A percentile compares a stretch with the other conserved stretches of the same genome.
These are phyloP conservation scores for Strigamia crassipes DNA, from an alignment of 2,888 invertebrate genomes.

Conservation along the genomic window DNA sequence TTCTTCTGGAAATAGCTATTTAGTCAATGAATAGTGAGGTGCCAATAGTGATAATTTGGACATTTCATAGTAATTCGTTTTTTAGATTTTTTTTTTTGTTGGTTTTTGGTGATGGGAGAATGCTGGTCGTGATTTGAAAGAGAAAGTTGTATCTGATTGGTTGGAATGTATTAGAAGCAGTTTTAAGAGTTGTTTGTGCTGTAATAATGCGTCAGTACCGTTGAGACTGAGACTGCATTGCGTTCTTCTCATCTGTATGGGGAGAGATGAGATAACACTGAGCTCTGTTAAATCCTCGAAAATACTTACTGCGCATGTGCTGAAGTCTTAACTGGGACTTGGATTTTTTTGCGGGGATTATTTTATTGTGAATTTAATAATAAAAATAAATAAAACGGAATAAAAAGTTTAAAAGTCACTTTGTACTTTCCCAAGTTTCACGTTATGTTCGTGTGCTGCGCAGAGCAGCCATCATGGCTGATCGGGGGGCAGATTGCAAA, in stretches of 20 bases:
- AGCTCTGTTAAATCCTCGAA: background rate
- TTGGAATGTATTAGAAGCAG: background rate
- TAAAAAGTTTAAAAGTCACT: background rate
- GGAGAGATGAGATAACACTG: background rate
- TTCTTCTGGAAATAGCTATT: too few species aligned
- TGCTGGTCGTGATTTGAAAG: background rate
- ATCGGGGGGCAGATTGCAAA: constrained; percentile 21
- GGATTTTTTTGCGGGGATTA: background rate
- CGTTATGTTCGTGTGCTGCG: background rate
- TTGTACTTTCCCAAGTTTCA: background rate
- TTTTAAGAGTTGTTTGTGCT: background rate
- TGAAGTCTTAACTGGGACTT: background rate
- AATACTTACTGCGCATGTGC: constrained; percentile 7
- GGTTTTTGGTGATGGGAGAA: background rate
- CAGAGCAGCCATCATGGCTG: background rate
- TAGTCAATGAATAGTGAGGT: too few species aligned
- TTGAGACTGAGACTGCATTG: background rate
- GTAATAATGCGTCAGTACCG: background rate
- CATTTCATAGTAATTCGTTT: background rate
- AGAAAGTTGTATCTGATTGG: background rate
- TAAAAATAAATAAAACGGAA: background rate
- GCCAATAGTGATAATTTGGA: background rate
- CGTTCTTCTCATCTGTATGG: constrained; percentile 21
- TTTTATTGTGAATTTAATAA: background rate
- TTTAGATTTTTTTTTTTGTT: background rate